These are phyloP conservation scores for Bombycilla garrulus DNA, from an alignment of 2,113 vertebrate genomes.

Conservation along the genomic window DNA sequence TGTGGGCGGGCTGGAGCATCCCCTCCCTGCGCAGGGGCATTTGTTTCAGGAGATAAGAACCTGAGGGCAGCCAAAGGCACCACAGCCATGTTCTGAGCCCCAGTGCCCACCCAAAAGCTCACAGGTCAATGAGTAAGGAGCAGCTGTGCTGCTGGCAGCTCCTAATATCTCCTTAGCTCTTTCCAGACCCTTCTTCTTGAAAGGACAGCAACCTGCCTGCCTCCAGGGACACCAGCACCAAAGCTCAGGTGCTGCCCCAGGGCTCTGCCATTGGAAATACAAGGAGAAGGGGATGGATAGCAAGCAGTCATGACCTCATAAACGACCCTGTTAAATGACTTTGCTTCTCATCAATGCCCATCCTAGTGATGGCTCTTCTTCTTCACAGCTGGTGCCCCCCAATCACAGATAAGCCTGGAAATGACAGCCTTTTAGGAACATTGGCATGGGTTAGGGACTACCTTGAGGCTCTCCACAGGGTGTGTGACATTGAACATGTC, in stretches of 20 bases:
- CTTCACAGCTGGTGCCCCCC: not conserved
- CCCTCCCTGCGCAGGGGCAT: not conserved
- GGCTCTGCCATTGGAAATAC: not conserved
- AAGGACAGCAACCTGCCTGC: not conserved
- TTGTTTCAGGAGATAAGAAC: not conserved
- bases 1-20: not conserved
- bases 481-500: conserved; percentile 96
- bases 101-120: not conserved
- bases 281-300: not conserved
- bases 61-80: not conserved
- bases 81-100: not conserved
- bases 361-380: not conserved
- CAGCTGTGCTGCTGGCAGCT: not conserved
- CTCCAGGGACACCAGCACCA: not conserved
- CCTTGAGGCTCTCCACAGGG: conserved; percentile 91
- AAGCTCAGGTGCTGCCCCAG: not conserved
- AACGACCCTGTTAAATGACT: not conserved
- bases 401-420: not conserved
- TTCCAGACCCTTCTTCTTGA: not conserved
- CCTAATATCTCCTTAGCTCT: not conserved
- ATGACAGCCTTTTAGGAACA: not conserved
- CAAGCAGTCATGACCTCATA: not conserved
- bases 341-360: not conserved
- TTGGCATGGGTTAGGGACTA: not conserved
- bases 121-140: not conserved